phyloP scores from a whole-genome alignment of 2,888 invertebrate genomes.

The Hoplodrina blanda region DNA sequence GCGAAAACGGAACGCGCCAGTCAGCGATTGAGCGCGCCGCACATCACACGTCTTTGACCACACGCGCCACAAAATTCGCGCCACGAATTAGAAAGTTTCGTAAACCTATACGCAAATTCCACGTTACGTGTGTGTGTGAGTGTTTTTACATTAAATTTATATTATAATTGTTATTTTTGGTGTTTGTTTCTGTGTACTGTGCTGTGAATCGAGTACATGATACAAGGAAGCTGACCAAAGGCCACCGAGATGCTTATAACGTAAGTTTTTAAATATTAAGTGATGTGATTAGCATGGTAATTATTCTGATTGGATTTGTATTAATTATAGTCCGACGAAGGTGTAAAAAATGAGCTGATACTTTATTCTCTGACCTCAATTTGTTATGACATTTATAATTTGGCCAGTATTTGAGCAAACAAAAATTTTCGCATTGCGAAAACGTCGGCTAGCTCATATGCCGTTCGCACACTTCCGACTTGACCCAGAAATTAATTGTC shows the following conservation, averaged over 20 bases:
- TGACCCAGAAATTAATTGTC: slow-evolving; percentile 61
- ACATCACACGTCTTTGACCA: slow-evolving; percentile 71
- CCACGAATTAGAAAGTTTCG: slow-evolving; percentile 82
- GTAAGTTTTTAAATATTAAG: slow-evolving; percentile 77
- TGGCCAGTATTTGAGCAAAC: slow-evolving; percentile 30
- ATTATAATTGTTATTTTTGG: slow-evolving; percentile 68
- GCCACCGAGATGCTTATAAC: slow-evolving; percentile 86
- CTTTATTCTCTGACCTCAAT: slow-evolving; percentile 39
- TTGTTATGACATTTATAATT: slow-evolving; percentile 30
- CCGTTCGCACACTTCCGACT: slow-evolving; percentile 48
- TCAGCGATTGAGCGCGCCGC: slow-evolving; percentile 79
- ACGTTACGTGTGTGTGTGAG: slow-evolving; percentile 75
- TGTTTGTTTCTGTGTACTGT: slow-evolving; percentile 80
- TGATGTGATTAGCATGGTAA: slow-evolving; percentile 69
- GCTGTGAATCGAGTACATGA: slow-evolving; percentile 81
- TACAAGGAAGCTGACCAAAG: slow-evolving; percentile 80
- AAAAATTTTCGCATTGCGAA: slow-evolving; percentile 57
- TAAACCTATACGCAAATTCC: slow-evolving; percentile 69
- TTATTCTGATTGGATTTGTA: slow-evolving; percentile 60
- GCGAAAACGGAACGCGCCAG: slow-evolving; percentile 78
- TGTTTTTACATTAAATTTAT: slow-evolving; percentile 65
- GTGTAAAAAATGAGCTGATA: not conserved
- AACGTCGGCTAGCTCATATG: slow-evolving; percentile 37
- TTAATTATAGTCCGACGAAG: slow-evolving; percentile 7
- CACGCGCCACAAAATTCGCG: slow-evolving; percentile 73